Base-by-base conservation (phyloP, 2,113 vertebrate genomes). In the Callocephalon fimbriatum region DNA sequence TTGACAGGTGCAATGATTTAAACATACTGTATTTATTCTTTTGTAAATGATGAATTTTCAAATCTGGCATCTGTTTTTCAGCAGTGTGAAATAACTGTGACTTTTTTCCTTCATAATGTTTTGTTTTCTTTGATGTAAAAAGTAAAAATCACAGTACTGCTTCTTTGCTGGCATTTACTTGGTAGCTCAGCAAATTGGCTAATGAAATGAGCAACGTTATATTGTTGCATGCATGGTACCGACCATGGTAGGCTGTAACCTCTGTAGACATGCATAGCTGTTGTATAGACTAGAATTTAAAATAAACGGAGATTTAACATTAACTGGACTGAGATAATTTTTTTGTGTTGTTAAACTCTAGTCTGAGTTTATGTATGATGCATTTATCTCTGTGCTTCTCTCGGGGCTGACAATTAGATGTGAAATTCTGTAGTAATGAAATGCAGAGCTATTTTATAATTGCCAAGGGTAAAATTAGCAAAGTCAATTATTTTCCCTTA, bases 381-480 rank as follows among this genome's bases (percentile, higher is more conserved):
- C 95, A 65, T 97, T 97, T 97, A 97, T 98, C 84, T 89, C 93
- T 73, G 38, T 86, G 93, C 95, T 97, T 96, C 97, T 98, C 95
- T 96, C 29, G 92, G 90, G 97, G 90, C 90, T 96, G 93, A 93
- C 97, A 96, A 97, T 98, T 98, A 98, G 96, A 97, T 79, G 88
- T 97, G 97, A 96, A 86, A 86, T 97, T 98, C 94, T 97, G 93
- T 90, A 96, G 93, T 96, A 98, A 97, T 98, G 98, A 98, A 98
- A 98, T 98, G 98, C 97, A 98, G 97, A 98, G 96, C 95, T 98
- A 95, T 98, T 98, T 98, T 97, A 96, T 98, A 98, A 98, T 98
- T 98, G 97, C 97, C 98, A 98, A 93, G 98, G 97, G 98, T 98
- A 98, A 98, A 98, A 98, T 98, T 98, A 98, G 97, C 97, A 95